These are phyloP conservation scores for Microplitis demolitor DNA, from an alignment of 1,140 invertebrate species.

Conservation along the genomic window DNA sequence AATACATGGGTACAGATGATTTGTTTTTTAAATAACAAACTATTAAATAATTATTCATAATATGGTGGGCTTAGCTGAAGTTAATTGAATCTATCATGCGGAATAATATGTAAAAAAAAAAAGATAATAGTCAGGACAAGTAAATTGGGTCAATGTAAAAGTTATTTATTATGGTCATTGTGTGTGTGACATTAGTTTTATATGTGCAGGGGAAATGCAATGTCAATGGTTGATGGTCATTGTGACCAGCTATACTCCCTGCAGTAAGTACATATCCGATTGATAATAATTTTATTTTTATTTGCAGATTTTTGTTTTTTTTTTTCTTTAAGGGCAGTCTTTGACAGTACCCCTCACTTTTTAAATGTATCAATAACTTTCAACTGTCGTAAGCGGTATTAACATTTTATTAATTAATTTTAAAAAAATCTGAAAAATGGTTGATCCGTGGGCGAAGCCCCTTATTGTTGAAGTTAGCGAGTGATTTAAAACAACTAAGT, in stretches of 20 bases:
- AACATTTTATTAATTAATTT: too few species aligned
- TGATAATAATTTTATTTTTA: slow-evolving; percentile 2
- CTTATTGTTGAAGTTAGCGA: too few species aligned
- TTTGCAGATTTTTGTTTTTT: slow-evolving; percentile 1
- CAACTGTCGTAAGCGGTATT: too few species aligned
- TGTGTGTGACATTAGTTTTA: slow-evolving; percentile 55
- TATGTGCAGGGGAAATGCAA: slow-evolving; percentile 63
- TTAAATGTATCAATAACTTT: too few species aligned
- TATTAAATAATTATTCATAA: not conserved
- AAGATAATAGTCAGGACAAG: not conserved
- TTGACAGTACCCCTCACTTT: not conserved
- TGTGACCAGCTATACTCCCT: slow-evolving; percentile 63
- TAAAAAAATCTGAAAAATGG: too few species aligned
- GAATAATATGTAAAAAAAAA: not conserved
- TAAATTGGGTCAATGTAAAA: slow-evolving; percentile 3
- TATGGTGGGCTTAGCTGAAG: not conserved
- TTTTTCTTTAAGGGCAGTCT: not conserved
- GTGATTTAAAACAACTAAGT: too few species aligned
- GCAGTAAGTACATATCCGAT: slow-evolving; percentile 56
- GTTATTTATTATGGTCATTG: slow-evolving; percentile 11
- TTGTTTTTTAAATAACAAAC: not conserved
- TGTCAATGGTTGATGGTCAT: slow-evolving; percentile 60
- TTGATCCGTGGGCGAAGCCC: too few species aligned
- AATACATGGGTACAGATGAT: not conserved
- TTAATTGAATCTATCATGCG: not conserved